phyloP scores from a whole-genome alignment of 2,888 invertebrate genomes.

The Diadromus collaris region DNA sequence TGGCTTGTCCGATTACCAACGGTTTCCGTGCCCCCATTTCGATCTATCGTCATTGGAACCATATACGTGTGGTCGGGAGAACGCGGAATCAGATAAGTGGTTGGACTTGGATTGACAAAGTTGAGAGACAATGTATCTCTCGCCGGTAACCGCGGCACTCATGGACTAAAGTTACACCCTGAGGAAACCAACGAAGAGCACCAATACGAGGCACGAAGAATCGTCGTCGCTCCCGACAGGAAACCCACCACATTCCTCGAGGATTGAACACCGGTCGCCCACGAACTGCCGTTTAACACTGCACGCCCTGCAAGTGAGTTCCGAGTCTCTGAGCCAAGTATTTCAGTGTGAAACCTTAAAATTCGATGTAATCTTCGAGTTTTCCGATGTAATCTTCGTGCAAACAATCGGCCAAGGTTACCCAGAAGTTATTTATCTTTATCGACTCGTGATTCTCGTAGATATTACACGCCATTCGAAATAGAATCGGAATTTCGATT shows the following conservation, averaged over 20 bases:
- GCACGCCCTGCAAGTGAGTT: constrained; percentile 70
- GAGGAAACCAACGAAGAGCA: neutral
- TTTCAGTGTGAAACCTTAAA: neutral
- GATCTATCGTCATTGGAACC: neutral
- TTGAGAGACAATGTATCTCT: constrained; percentile 64
- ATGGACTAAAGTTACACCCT: constrained; percentile 55
- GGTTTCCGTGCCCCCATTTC: neutral
- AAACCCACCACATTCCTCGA: constrained; percentile 5
- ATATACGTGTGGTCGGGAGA: neutral
- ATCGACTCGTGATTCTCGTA: neutral
- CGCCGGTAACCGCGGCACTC: constrained; percentile 60
- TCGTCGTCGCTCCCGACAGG: constrained; percentile 24
- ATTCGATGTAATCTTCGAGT: neutral
- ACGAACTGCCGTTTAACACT: constrained; percentile 71
- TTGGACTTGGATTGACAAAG: neutral
- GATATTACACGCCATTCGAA: neutral
- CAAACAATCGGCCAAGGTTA: neutral
- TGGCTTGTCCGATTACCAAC: neutral
- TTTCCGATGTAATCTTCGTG: neutral
- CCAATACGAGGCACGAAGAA: neutral
- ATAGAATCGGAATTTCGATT: neutral
- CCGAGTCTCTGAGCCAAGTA: neutral
- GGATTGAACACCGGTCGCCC: constrained; percentile 31
- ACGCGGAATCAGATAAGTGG: neutral
- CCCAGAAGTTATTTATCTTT: neutral